A percentile compares a stretch with the other conserved stretches of the same genome.
These are phyloP conservation scores for Spea bombifrons DNA, from an alignment of 2,113 vertebrate species.

Conservation along the genomic window DNA sequence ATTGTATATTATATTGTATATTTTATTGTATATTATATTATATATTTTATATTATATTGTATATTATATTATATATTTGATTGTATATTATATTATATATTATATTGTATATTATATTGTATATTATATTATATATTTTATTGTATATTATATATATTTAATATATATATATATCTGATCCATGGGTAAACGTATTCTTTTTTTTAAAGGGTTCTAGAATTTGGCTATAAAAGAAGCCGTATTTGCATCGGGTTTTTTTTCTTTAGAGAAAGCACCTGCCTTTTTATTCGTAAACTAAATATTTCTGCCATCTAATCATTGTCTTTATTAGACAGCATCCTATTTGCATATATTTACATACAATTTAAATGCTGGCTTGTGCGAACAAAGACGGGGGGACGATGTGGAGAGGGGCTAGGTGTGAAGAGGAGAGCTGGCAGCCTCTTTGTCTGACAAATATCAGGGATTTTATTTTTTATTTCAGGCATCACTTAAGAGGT, in stretches of 20 bases:
- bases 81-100: too few relatives aligned
- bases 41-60: too few relatives aligned
- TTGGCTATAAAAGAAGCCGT: not conserved
- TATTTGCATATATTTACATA: conserved; percentile 85
- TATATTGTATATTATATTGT: too few relatives aligned
- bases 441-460: conserved; percentile 75
- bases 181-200: too few relatives aligned
- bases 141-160: too few relatives aligned
- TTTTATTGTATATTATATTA: too few relatives aligned
- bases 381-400: conserved; percentile 82
- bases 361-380: conserved; percentile 80
- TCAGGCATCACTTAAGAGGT: conserved; percentile 67
- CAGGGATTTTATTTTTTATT: conserved; percentile 54
- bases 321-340: conserved; percentile 83
- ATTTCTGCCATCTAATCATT: conserved; percentile 85
- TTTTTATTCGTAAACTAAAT: conserved; percentile 73
- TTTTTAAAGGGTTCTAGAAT: too few relatives aligned
- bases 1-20: too few relatives aligned
- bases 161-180: too few relatives aligned
- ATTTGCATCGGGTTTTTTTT: conserved; percentile 62
- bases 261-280: conserved; percentile 72
- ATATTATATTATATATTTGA: too few relatives aligned
- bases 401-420: conserved; percentile 73
- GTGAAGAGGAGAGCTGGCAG: conserved; percentile 68
- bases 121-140: too few relatives aligned